Conservation (phyloP, 1,140 invertebrate species). For the Conus ventricosus region DNA sequence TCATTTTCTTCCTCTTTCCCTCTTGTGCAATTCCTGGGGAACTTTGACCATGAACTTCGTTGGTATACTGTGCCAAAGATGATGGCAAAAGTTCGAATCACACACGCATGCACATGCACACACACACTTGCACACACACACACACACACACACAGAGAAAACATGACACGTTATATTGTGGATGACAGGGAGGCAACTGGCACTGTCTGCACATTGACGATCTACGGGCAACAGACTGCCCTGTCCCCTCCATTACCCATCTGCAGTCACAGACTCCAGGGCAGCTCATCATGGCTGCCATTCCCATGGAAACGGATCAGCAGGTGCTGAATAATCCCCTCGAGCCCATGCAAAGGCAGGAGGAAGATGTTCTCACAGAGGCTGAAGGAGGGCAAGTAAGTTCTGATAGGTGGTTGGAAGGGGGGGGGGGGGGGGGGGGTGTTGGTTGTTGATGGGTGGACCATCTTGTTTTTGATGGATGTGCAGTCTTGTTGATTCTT, state of each 20-base stretch:
- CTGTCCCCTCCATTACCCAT: slow-evolving; percentile 24
- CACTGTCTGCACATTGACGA: slow-evolving; percentile 70
- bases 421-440: neutral
- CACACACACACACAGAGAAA: no score
- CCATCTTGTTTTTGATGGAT: neutral
- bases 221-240: slow-evolving; percentile 44
- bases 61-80: no score
- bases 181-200: slow-evolving; percentile 64
- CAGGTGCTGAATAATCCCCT: neutral
- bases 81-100: no score
- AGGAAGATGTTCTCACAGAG: neutral
- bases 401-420: neutral
- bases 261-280: slow-evolving; percentile 25
- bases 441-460: neutral
- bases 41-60: no score
- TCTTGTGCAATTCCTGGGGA: no score
- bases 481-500: neutral
- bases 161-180: no score
- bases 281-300: slow-evolving; percentile 11
- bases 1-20: no score
- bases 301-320: neutral
- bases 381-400: neutral
- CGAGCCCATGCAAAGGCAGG: neutral
- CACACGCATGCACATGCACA: no score
- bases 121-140: no score